Evolutionary conservation across 2,888 invertebrate species (phyloP), one percentile per base, ranked within the genome.

Genomic region (Brachyptera risi): DNA sequence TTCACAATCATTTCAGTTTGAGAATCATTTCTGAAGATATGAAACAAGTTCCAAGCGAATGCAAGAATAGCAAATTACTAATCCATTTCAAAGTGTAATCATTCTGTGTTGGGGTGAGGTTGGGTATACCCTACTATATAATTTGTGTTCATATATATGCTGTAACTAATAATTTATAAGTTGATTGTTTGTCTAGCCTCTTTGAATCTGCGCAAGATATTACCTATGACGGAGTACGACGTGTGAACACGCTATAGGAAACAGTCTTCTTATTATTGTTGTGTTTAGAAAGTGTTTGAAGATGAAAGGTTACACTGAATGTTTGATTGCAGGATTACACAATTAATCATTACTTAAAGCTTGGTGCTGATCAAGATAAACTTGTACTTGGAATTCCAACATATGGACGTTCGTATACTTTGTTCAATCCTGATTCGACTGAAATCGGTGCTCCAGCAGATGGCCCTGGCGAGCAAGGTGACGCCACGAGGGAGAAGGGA

Each of bases 401-500:
- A 0, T 94, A 94, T 69, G 93, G 95, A 1, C 82, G 95, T 49
- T 92, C 94, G 0, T 96, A 91, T 75, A 94, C 94, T 0, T 78
- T 95, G 58, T 88, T 90, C 72, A 93, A 93, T 74, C 85, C 88
- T 49, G 91, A 92, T 26, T 90, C 90, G 0, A 86, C 85, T 2
- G 90, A 90, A 61, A 81, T 94, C n/a, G 94, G 93, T 0, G 83
- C 93, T 0, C 92, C 93, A 0, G 87, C 94, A 0, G 92, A 93
- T 71, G 94, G 93, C 0, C 93, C 95, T 0, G 95, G 95, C 0
- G 88, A 88, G 60, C 90, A 92, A 74, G 95, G 95, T 3, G 92
- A 92, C 61, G 92, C 92, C 1, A 95, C 95, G 0, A 82, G 92
- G 67, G 95, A 96, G 75, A 93, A 93, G 68, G 95, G 96, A 63